Conservation (phyloP, 2,797 vertebrate genomes). For the Dermochelys coriacea region DNA sequence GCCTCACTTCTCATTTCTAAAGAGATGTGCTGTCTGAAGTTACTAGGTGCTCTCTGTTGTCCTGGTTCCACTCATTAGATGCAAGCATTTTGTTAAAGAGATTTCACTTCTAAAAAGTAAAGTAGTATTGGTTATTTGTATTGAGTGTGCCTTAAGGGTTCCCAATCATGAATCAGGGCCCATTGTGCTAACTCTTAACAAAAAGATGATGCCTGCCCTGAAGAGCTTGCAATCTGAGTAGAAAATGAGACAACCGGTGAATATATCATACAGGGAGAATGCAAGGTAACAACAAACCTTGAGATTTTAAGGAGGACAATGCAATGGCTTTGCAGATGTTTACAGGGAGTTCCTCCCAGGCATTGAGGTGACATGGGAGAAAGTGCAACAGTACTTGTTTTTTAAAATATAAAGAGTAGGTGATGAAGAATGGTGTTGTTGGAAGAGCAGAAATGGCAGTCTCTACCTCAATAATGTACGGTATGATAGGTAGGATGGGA, state of each 20-base stretch:
- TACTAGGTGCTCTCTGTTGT: not conserved
- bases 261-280: not conserved
- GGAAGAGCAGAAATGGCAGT: not conserved
- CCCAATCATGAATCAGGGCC: not conserved
- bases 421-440: not conserved
- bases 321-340: not conserved
- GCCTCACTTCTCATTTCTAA: not conserved
- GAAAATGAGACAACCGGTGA: not conserved
- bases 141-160: not conserved
- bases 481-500: not conserved
- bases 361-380: not conserved
- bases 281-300: too few species aligned
- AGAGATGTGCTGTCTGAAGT: not conserved
- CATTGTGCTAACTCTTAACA: not conserved
- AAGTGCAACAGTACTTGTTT: not conserved
- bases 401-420: not conserved
- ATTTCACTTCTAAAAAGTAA: not conserved
- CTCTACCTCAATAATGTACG: not conserved
- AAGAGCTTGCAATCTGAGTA: not conserved
- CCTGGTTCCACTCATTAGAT: not conserved
- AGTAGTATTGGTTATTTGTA: not conserved
- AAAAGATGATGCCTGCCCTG: not conserved
- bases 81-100: not conserved
- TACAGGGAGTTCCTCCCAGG: not conserved
- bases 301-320: not conserved